Evolutionary conservation across 2,113 vertebrate genomes (phyloP), one percentile per base, ranked within the genome.

Genomic region (Esox niger): DNA sequence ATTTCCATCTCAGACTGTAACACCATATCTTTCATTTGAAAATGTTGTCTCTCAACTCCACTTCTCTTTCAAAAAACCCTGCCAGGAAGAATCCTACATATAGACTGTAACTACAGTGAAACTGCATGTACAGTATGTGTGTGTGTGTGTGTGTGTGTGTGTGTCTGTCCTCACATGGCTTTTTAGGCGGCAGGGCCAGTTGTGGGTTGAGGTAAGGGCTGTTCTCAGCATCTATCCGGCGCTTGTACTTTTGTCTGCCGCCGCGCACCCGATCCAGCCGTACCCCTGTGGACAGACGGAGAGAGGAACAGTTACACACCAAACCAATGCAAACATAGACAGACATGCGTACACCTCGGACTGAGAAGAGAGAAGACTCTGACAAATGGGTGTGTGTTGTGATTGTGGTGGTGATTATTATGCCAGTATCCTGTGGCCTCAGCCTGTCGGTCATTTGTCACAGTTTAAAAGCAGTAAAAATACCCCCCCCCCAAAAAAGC

Each of bases 151-250:
- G 47, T 32, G 43, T 64, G 26, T 57, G 46, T 32, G 30, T 64
- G 46, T 49, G 62, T 55, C 32, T 46, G 43, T 64, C 59, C 95
- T 98, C 93, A 98, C 97, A 99, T 95, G 96, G 97, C 93, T 98
- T 99, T 94, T 99, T 99, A 81, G 96, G 92, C 64, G 97, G 97
- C 85, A 98, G 93, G 82, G 96, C 95, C 91, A 99, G 90, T 87
- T 99, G 97, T 75, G 97, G 97, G 86, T 99, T 99, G 93, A 99
- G 93, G 86, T 98, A 99, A 0, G 97, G 96, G 83, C 97, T 98
- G 89, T 99, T 99, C 88, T 99, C 97, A 21, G 97, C 97, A 71
- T 99, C 97, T 97, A 99, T 99, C 92, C 97, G 94, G 75, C 97
- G 97, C 86, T 99, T 99, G 88, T 99, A 99, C 89, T 99, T 99